Base-by-base conservation (phyloP, 2,797 vertebrate species). In the Cirrhinus molitorella region DNA sequence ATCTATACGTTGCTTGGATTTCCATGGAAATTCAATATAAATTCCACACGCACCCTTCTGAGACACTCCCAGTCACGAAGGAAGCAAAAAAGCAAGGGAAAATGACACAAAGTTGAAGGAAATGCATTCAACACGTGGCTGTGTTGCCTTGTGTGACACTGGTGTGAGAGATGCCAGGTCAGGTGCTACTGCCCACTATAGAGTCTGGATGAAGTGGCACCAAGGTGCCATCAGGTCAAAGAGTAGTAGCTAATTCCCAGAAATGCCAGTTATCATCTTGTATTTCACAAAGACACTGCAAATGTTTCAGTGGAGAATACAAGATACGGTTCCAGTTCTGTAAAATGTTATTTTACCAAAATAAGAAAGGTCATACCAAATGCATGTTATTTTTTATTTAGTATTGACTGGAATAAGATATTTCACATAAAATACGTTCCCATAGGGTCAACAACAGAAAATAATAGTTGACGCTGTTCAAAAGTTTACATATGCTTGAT, bases 221-320 rank as follows among this genome's bases (percentile, higher is more conserved):
- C 65, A 37, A 65, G 63, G 74, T 88, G 88, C 85, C 84, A 65
- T 49, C 40, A 31, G 85, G 82, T 83, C 66, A 79, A 67, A 82
- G 75, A 80, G 74, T 49, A 85, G 73, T 37, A 73, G 75, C 57
- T 43, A 78, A 68, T 87, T 84, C 79, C 59, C 86, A 85, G 75
- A 86, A 84, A 57, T 57, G 65, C 49, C 37, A 53, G 83, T 37
- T 53, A 80, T 63, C 37, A 21, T 23, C 14, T 59, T 75, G 57
- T 67, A 75, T 43, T 80, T 86, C 82, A 75, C 87, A 83, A 72
- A 81, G 25, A 81, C 57, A 14, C 73, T 87, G 47, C 40, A 83
- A 83, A 89, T 81, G 79, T 83, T 89, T 83, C 86, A 81, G 72
- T 71, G 67, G 37, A 83, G 8, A 51, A 86, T 43, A 73, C 34